Base-by-base conservation (phyloP, 2,797 vertebrate species). In the Sebastes hopkinsi region DNA sequence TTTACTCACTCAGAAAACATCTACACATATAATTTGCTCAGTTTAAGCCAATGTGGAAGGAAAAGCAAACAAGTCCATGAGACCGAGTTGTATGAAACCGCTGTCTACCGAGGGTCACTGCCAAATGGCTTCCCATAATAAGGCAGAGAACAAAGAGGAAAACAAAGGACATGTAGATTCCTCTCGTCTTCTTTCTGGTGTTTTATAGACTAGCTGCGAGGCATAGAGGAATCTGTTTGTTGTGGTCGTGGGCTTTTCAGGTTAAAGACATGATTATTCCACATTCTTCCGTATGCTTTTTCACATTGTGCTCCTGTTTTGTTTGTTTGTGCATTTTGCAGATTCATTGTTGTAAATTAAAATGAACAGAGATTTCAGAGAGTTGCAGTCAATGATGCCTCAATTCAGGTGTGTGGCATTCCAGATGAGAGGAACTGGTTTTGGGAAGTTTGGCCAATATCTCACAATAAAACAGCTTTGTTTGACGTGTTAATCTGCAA, bases 131-230 rank as follows among this genome's bases (percentile, higher is more conserved):
- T 90, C 82, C 78, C 81, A 82, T 93, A 90, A 92, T 77, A 85
- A 86, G 80, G 77, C 67, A 23, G 69, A 89, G 89, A 94, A 93
- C 90, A 93, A 92, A 92, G 86, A 80, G 76, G 80, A 85, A 82
- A 89, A 93, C 80, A 92, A 92, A 90, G 74, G 88, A 88, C 73
- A 62, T 52, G 72, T 61, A 83, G 81, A 90, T 87, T 91, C 88
- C 79, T 80, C 87, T 87, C 22, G 6, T 88, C 80, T 87, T 87
- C 82, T 85, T 66, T 86, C 70, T 80, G 68, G 85, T 85, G 89
- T 93, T 95, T 94, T 93, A 93, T 92, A 87, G 92, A 86, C 77
- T 90, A 75, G 86, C 93, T 92, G 85, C 74, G 2, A 93, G 92
- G 91, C 88, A 84, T 46, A 22, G 56, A 90, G 87, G 89, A 92